These are phyloP conservation scores for Drosophila pseudoobscura DNA, from an alignment of 1,140 invertebrate genomes.

Conservation along the genomic window DNA sequence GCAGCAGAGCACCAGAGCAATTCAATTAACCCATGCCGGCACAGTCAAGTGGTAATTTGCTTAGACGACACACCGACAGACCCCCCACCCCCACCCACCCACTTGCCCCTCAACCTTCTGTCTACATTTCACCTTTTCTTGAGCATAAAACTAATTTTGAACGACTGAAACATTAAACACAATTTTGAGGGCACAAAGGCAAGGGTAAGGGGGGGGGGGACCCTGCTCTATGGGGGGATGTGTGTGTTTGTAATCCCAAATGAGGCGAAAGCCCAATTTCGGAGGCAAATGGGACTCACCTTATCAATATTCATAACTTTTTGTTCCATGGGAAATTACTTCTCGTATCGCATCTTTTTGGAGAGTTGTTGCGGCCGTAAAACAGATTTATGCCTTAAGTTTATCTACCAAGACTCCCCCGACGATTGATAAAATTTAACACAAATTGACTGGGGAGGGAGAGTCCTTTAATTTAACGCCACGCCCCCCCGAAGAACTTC, in stretches of 20 bases:
- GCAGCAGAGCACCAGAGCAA: slow-evolving; percentile 20
- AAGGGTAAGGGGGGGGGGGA: slow-evolving; percentile 29
- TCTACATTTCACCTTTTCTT: slow-evolving; percentile 36
- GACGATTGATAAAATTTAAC: slow-evolving; percentile 55
- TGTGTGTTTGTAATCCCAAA: slow-evolving; percentile 46
- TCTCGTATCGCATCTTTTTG: neutral
- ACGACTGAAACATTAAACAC: slow-evolving; percentile 59
- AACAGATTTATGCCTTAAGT: slow-evolving; percentile 54
- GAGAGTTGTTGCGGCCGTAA: slow-evolving; percentile 19
- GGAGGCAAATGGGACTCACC: slow-evolving; percentile 33
- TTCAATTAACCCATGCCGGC: slow-evolving; percentile 47
- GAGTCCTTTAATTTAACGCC: slow-evolving; percentile 54
- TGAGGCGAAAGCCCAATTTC: slow-evolving; percentile 56
- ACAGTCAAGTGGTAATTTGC: slow-evolving; percentile 45
- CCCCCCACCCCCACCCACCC: neutral
- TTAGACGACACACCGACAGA: slow-evolving; percentile 22
- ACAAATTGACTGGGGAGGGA: slow-evolving; percentile 32
- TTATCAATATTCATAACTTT: slow-evolving; percentile 66
- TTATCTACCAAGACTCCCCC: slow-evolving; percentile 24
- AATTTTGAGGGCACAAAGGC: slow-evolving; percentile 29
- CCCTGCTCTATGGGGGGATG: neutral
- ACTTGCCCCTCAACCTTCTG: neutral
- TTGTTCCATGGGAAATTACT: slow-evolving; percentile 7
- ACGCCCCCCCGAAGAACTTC: slow-evolving; percentile 33
- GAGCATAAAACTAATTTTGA: slow-evolving; percentile 55